Evolutionary conservation across 2,888 invertebrate genomes (phyloP).

Genomic region (Hydropsyche betteni): DNA sequence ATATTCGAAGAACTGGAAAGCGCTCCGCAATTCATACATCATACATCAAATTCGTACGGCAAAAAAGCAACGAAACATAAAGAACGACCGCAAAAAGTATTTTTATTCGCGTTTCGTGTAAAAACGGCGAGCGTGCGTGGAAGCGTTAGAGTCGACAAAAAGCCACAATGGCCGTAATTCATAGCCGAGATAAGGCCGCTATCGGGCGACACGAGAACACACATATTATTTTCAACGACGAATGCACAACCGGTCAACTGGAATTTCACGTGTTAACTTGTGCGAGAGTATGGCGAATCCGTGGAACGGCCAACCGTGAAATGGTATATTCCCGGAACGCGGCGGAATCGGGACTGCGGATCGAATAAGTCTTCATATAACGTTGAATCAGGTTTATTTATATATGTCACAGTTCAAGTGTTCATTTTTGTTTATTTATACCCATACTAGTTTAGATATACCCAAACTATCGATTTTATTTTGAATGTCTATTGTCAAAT

Average conservation of each 20-base stretch:
- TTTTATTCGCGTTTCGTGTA: constrained; percentile 15
- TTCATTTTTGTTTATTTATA: too few relatives aligned
- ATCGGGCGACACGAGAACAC: not conserved
- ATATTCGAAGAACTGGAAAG: too few relatives aligned
- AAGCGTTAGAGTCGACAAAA: constrained; percentile 23
- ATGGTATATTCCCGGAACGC: not conserved
- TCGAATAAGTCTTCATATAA: too few relatives aligned
- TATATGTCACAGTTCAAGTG: too few relatives aligned
- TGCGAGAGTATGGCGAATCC: constrained; percentile 4
- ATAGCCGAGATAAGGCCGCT: constrained; percentile 18
- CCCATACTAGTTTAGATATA: too few relatives aligned
- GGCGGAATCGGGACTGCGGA: not conserved
- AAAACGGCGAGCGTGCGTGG: constrained; percentile 19
- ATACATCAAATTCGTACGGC: too few relatives aligned
- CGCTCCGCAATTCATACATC: too few relatives aligned
- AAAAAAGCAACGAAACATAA: too few relatives aligned
- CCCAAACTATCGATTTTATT: too few relatives aligned
- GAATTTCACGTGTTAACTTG: too few relatives aligned
- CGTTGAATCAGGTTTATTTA: too few relatives aligned
- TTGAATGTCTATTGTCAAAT: too few relatives aligned
- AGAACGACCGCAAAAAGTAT: not conserved
- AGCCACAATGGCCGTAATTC: constrained; percentile 33
- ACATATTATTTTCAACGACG: constrained; percentile 21
- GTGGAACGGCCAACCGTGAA: not conserved
- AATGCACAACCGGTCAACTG: constrained; percentile 14